Percentiles rank a stretch among this genome's conserved stretches.
These are phyloP conservation scores for Trichacis sp. DNA, from an alignment of 2,888 invertebrate species.

Conservation along the genomic window DNA sequence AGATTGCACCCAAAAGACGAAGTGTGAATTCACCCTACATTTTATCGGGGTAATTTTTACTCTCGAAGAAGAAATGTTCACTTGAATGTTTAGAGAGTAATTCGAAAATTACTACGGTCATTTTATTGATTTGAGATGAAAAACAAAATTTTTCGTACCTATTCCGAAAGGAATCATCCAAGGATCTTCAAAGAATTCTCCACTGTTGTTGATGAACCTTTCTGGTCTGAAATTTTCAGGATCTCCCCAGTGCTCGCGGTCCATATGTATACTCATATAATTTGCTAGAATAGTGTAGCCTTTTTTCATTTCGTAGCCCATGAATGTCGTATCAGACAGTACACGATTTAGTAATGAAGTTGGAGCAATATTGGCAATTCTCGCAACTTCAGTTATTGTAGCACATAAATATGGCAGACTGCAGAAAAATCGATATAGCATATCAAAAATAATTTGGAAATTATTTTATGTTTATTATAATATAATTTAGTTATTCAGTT, in stretches of 20 bases:
- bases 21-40: too few relatives aligned
- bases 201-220: constrained; percentile 76
- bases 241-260: constrained; percentile 75
- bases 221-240: constrained; percentile 81
- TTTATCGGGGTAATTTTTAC: too few relatives aligned
- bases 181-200: constrained; percentile 61
- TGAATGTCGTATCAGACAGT: constrained; percentile 76
- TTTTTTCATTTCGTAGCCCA: constrained; percentile 81
- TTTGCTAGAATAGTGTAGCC: constrained; percentile 74
- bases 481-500: neutral
- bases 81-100: too few relatives aligned
- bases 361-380: constrained; percentile 82
- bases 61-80: too few relatives aligned
- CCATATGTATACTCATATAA: constrained; percentile 79
- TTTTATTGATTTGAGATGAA: too few relatives aligned
- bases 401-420: constrained; percentile 82
- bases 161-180: constrained; percentile 55
- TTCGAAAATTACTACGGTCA: too few relatives aligned
- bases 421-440: too few relatives aligned
- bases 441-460: too few relatives aligned
- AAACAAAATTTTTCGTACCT: constrained; percentile 46
- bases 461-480: neutral
- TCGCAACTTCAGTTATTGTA: constrained; percentile 79
- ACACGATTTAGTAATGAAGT: constrained; percentile 85
- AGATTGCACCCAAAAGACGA: too few relatives aligned